Base-by-base conservation (phyloP, 1,140 invertebrate species). In the Latrodectus geometricus region DNA sequence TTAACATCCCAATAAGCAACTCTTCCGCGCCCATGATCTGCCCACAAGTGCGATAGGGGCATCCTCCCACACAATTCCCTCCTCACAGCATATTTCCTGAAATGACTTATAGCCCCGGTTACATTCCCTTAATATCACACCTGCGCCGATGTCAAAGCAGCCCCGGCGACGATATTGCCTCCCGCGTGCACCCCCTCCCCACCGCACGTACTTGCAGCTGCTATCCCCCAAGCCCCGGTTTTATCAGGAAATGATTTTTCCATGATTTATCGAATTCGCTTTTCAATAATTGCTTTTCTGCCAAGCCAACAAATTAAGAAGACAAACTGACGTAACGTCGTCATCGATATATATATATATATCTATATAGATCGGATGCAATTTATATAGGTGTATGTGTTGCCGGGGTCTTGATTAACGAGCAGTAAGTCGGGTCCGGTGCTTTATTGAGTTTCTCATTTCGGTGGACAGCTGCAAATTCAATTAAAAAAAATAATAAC, bases 221-320 rank as follows among this genome's bases (percentile, higher is more conserved):
- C 61, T 21, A 48, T 35, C 11, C 54, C 70, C 52, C 50, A 69
- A 49, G 9, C 70, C 80, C 61, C 82, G 23, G 74, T 84, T 84
- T 84, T 84, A 84, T 84, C 82, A 84, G 82, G 82, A 84, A 84
- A 84, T 84, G 82, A 84, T 84, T 84, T 84, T 84, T 84, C 82
- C 82, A 84, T 84, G 82, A 84, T 84, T 84, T 84, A 84, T 84
- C 73, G 82, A 84, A 76, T 76, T 56, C 72, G 82, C 82, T 84
- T 84, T 84, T 84, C 82, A 84, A 84, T 84, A 84, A 84, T 84
- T 84, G 82, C 82, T 75, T 84, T 84, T 84, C 82, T 84, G 82
- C 82, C 82, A 84, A 17, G 82, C 82, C 74, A 65, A 68, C 82
- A 84, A 84, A 84, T 84, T 84, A 84, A 84, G 82, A 84, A 84